phyloP scores from a whole-genome alignment of 2,888 invertebrate species.

The Pocota personata region DNA sequence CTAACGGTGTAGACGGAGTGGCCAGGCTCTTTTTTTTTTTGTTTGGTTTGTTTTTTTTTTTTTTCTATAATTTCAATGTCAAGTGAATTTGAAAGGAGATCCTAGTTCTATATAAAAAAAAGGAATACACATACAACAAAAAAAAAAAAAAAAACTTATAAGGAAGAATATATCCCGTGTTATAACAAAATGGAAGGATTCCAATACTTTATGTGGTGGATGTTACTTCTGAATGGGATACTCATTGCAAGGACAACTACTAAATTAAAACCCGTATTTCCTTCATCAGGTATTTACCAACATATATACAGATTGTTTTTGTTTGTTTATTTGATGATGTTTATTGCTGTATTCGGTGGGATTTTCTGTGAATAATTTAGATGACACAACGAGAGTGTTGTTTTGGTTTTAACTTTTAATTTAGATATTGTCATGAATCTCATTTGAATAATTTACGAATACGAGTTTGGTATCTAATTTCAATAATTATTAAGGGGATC shows the following conservation, averaged over 20 bases:
- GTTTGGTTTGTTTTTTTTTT: neutral
- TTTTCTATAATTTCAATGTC: constrained; percentile 58
- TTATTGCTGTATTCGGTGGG: neutral
- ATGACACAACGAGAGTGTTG: neutral
- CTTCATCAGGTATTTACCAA: constrained; percentile 44
- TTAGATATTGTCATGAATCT: constrained; percentile 6
- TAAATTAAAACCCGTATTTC: constrained; percentile 27
- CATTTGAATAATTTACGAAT: neutral
- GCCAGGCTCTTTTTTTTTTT: neutral
- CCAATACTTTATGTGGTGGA: constrained; percentile 78
- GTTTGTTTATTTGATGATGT: neutral
- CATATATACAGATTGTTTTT: neutral
- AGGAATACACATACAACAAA: neutral
- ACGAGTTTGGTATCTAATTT: neutral
- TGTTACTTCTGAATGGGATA: constrained; percentile 80
- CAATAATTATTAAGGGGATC: neutral
- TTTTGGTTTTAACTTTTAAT: constrained; percentile 20
- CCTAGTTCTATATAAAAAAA: constrained; percentile 2
- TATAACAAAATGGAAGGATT: constrained; percentile 80
- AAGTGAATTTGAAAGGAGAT: constrained; percentile 47
- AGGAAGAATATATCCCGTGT: constrained; percentile 5
- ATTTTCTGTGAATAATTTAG: constrained; percentile 16
- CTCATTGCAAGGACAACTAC: constrained; percentile 76
- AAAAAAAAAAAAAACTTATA: constrained; percentile 1
- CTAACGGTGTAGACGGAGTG: neutral